Percentiles rank a stretch among this genome's conserved stretches.
phyloP scores from a whole-genome alignment of 1,140 invertebrate species.

The Eumaeus atala region DNA sequence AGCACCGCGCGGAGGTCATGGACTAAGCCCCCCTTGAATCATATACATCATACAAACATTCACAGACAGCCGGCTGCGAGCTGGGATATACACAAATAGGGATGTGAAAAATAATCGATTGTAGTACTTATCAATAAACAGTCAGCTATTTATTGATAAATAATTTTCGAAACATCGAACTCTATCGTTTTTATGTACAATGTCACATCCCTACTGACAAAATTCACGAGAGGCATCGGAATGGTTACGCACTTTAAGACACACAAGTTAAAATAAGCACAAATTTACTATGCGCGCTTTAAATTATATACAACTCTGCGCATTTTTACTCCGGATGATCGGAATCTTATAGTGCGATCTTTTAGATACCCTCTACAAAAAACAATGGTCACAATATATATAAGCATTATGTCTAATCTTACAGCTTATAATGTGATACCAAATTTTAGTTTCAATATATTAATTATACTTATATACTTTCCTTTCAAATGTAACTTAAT shows the following conservation, averaged over 20 bases:
- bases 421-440: conserved; percentile 7
- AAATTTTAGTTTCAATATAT: conserved; percentile 1
- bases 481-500: not conserved
- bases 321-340: not conserved
- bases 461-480: not conserved
- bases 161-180: no score
- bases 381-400: no score
- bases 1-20: conserved; percentile 69
- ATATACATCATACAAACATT: conserved; percentile 37
- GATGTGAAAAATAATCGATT: not conserved
- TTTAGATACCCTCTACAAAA: not conserved
- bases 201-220: no score
- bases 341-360: not conserved
- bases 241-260: not conserved
- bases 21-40: conserved; percentile 61
- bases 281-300: not conserved
- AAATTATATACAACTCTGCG: not conserved
- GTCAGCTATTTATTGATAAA: no score
- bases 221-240: conserved; percentile 4
- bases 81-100: conserved; percentile 8
- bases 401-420: conserved; percentile 5
- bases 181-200: no score
- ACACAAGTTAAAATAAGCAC: not conserved
- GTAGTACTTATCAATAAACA: no score
- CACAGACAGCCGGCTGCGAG: conserved; percentile 15